Evolutionary conservation across 1,140 invertebrate genomes (phyloP).

Genomic region (Neodiprion virginianus): DNA sequence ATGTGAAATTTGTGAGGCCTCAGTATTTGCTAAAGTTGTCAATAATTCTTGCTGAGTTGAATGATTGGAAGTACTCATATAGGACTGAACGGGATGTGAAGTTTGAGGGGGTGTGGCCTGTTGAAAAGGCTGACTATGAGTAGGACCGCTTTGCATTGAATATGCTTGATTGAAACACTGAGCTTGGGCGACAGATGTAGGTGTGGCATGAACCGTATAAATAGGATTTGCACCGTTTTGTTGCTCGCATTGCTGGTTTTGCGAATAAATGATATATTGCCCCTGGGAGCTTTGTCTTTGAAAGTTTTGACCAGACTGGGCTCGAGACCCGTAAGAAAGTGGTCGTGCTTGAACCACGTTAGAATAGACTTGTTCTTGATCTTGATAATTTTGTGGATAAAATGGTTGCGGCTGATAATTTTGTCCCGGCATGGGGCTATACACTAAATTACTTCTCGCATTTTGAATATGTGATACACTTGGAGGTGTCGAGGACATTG

Average conservation of each 20-base stretch:
- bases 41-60: not conserved
- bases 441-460: constrained; percentile 35
- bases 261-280: constrained; percentile 27
- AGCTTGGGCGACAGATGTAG: constrained; percentile 45
- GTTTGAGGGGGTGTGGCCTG: not conserved
- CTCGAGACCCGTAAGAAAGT: constrained; percentile 33
- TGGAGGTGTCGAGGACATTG: constrained; percentile 30
- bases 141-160: not conserved
- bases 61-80: not conserved
- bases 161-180: constrained; percentile 32
- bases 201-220: constrained; percentile 48
- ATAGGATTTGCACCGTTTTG: constrained; percentile 39
- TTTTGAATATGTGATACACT: constrained; percentile 36
- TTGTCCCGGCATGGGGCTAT: constrained; percentile 35
- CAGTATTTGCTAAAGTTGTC: not conserved
- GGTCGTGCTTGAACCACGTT: constrained; percentile 40
- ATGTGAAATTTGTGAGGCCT: not conserved
- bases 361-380: constrained; percentile 53
- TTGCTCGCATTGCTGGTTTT: constrained; percentile 29
- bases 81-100: not conserved
- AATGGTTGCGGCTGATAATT: constrained; percentile 39
- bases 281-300: constrained; percentile 33
- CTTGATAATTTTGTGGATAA: constrained; percentile 45
- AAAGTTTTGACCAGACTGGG: constrained; percentile 37
- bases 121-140: not conserved